These are phyloP conservation scores for Sipha flava DNA, from an alignment of 1,140 invertebrate genomes.

Conservation along the genomic window DNA sequence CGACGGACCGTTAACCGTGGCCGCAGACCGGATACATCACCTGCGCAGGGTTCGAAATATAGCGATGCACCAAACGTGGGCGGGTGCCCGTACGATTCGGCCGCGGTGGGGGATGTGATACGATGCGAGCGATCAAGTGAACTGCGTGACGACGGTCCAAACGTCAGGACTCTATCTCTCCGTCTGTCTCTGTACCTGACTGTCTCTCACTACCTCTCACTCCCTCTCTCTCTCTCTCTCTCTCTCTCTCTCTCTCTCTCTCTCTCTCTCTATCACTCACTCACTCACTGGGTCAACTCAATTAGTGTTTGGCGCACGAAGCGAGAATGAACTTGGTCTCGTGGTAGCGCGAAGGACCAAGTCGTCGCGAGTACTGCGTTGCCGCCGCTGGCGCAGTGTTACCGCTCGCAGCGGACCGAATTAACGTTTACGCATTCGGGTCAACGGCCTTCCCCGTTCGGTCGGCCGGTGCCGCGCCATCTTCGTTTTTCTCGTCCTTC, in stretches of 20 bases:
- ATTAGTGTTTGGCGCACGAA: slow-evolving; percentile 1
- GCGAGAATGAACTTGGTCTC: slow-evolving; percentile 17
- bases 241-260: too few species aligned
- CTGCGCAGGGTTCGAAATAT: neutral
- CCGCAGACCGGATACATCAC: neutral
- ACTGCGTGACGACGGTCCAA: neutral
- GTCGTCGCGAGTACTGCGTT: neutral
- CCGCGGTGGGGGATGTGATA: too few species aligned
- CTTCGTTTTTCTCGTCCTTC: neutral
- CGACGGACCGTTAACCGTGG: neutral
- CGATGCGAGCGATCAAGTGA: neutral
- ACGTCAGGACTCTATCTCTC: too few species aligned
- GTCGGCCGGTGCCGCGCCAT: neutral
- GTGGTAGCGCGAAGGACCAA: neutral
- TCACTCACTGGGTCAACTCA: slow-evolving; percentile 4
- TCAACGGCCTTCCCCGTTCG: slow-evolving; percentile 20
- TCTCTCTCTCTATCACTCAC: too few species aligned
- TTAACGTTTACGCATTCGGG: slow-evolving; percentile 5
- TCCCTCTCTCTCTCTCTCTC: too few species aligned
- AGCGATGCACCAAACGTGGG: neutral
- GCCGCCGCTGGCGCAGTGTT: neutral
- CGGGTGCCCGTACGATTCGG: too few species aligned
- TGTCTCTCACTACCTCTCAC: too few species aligned
- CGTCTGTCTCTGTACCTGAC: too few species aligned
- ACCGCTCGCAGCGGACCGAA: neutral